Base-by-base conservation (phyloP, 2,888 invertebrate genomes). In the Orgyia antiqua region DNA sequence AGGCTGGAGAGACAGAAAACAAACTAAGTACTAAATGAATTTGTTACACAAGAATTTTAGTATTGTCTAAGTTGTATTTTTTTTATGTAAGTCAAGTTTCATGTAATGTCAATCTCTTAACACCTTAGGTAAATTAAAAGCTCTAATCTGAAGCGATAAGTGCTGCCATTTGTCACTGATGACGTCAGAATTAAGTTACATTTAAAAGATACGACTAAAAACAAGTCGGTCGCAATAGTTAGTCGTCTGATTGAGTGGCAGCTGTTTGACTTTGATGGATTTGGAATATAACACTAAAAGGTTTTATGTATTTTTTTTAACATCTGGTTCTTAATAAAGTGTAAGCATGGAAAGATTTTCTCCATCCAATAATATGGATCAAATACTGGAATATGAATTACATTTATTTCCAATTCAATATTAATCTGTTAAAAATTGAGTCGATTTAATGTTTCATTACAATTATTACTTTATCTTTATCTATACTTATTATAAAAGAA, bases 121-220 rank as follows among this genome's bases (percentile, higher is more conserved):
- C 24, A n/a, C 10, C 9, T 28, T 15, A 24, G 4, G 10, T 21
- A 4, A 13, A 12, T 10, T 24, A 18, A 35, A 27, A 35, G 13
- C 10, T 10, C 17, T 20, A 27, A 32, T 20, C 71, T 72, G 66
- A 56, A 51, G 58, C 68, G 70, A 73, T 76, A 79, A 82, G 70
- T 71, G 72, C 47, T 58, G 10, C 70, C 71, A 75, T 76, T 72
- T 70, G 64, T 44, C 55, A 45, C 58, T 73, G 77, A 82, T 79
- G 77, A 74, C 40, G 47, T 52, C 45, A 50, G 75, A 78, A 80
- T 80, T 73, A 73, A 78, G 66, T 82, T 77, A 75, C 61, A 69
- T 62, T 67, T 60, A 67, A 71, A 66, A 63, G 58, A 58, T 45
- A 37, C 28, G 41, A 26, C 43, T 46, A 48, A 51, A 51, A 51